Evolutionary conservation across 2,888 invertebrate species (phyloP).

Genomic region (Drosophila monieri): DNA sequence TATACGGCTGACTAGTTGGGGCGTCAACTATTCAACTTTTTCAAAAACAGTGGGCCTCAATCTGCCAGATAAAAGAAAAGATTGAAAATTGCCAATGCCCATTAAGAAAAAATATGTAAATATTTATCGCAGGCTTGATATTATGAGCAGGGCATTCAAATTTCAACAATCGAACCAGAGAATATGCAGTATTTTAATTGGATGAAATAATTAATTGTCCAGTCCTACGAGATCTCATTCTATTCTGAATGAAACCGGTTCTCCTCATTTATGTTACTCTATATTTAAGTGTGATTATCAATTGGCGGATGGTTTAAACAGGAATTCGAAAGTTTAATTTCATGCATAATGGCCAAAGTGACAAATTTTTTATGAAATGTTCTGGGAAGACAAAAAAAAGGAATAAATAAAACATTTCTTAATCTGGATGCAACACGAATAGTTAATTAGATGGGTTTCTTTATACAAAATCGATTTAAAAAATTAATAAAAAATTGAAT

Average conservation of each 20-base stretch:
- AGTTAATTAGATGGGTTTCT: not conserved
- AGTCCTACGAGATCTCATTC: slow-evolving; percentile 4
- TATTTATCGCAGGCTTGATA: not conserved
- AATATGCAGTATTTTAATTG: slow-evolving; percentile 1
- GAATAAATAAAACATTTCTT: not conserved
- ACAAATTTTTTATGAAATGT: slow-evolving; percentile 12
- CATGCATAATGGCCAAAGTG: slow-evolving; percentile 12
- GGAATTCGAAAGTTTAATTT: slow-evolving; percentile 8
- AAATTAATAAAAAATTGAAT: not conserved
- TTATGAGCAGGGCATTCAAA: not conserved
- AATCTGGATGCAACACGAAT: not conserved
- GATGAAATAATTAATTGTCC: slow-evolving; percentile 19
- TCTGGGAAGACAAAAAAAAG: not conserved
- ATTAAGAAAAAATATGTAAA: slow-evolving; percentile 11
- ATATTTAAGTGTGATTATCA: slow-evolving; percentile 26
- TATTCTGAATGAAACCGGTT: slow-evolving; percentile 23
- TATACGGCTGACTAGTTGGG: slow-evolving; percentile 9
- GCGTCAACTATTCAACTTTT: slow-evolving; percentile 6
- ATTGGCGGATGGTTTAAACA: slow-evolving; percentile 8
- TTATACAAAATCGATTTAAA: not conserved
- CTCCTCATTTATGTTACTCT: slow-evolving; percentile 7
- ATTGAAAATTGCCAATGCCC: not conserved
- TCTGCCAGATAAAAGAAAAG: not conserved
- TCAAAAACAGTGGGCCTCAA: slow-evolving; percentile 23
- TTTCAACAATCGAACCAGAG: not conserved